Evolutionary conservation across 2,888 invertebrate species (phyloP).

Genomic region (Ornithoptera alexandrae): DNA sequence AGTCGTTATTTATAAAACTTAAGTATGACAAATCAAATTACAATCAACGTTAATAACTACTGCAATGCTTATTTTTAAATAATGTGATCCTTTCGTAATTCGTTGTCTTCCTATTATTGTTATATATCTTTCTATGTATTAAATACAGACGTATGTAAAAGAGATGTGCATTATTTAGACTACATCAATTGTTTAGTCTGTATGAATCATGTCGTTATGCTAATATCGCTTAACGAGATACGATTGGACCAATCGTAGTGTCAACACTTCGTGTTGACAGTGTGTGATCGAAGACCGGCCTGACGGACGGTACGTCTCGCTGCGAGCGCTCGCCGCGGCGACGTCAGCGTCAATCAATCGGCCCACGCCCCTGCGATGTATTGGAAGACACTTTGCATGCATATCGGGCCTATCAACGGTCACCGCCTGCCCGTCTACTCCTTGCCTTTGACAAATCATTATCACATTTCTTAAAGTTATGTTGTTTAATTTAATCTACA

Average conservation of each 20-base stretch:
- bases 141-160: not conserved
- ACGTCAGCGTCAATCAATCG: conserved; percentile 73
- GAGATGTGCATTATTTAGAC: not conserved
- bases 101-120: not conserved
- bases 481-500: not conserved
- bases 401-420: conserved; percentile 65
- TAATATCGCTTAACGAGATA: conserved; percentile 36
- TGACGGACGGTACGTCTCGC: conserved; percentile 49
- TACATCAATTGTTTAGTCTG: not conserved
- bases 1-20: no score
- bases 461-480: conserved; percentile 5
- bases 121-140: not conserved
- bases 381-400: conserved; percentile 76
- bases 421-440: conserved; percentile 54
- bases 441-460: conserved; percentile 70
- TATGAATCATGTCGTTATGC: conserved; percentile 23
- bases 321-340: conserved; percentile 61
- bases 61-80: no score
- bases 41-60: no score
- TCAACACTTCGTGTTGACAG: conserved; percentile 60
- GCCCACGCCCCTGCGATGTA: conserved; percentile 74
- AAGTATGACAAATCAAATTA: no score
- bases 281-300: conserved; percentile 70
- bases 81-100: not conserved
- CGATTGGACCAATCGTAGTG: conserved; percentile 63